Base-by-base conservation (phyloP, 2,888 invertebrate species). In the Reticulitermes lucifugus region DNA sequence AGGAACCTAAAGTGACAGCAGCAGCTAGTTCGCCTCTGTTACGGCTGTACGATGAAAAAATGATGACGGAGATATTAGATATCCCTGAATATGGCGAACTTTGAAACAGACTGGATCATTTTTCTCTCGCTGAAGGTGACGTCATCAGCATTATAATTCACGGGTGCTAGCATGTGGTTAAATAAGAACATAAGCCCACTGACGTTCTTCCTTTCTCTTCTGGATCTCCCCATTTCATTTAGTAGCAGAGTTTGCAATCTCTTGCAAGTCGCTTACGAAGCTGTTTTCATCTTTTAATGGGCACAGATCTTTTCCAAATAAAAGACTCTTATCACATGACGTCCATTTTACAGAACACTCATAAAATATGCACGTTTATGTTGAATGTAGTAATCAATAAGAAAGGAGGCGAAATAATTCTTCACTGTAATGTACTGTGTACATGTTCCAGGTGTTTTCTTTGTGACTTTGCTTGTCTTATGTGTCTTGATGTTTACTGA, bases 21-120 rank as follows among this genome's bases (percentile, higher is more conserved):
- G n/a, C 7, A 73, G 73, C 41, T 29, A 73, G 29, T 73, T 41
- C 73, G 73, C 29, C 73, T 18, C 41, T 41, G 73, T 1, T 41
- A 35, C 29, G 5, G 2, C 7, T 41, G 9, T 73, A 73, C 10
- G 77, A 77, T 43, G 46, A 77, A 77, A 51, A 46, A 46, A 25
- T 25, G 77, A 6, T 73, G 77, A 77, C 9, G 46, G 41, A 46
- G 77, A 46, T 77, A 46, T n/a, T 46, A 77, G n/a, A 51, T 77
- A 77, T 77, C 46, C 51, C n/a, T 77, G 75, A 77, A 77, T 77
- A 77, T 77, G 77, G 77, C 12, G 77, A 77, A 22, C 43, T 41
- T 43, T 77, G n/a, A 77, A 77, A n/a, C 46, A 46, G 77, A n/a
- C 77, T 46, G 77, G 65, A 29, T 73, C 73, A 73, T 73, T 73